Evolutionary conservation across 2,888 invertebrate genomes (phyloP).

Genomic region (Pheosia tremula): DNA sequence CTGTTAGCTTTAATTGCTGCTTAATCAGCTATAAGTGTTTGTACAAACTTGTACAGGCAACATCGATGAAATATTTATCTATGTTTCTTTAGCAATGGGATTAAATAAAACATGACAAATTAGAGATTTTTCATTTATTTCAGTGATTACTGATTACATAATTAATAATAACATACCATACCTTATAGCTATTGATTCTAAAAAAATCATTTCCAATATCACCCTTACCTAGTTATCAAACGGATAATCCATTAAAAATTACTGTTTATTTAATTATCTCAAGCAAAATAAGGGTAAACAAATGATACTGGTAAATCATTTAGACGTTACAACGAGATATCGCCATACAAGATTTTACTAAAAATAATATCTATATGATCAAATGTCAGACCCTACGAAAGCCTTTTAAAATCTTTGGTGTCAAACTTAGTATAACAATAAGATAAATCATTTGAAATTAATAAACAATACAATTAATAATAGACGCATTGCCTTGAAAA

Average conservation of each 20-base stretch:
- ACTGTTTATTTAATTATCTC: constrained; percentile 56
- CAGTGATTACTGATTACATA: constrained; percentile 84
- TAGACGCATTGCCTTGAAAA: constrained; percentile 39
- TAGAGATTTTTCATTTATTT: constrained; percentile 79
- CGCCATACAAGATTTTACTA: not conserved
- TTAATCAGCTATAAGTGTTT: no score
- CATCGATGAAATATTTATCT: not conserved
- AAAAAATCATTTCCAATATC: constrained; percentile 85
- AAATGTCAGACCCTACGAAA: constrained; percentile 10
- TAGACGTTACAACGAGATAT: constrained; percentile 20
- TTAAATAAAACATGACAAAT: constrained; percentile 46
- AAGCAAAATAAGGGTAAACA: constrained; percentile 36
- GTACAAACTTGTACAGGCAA: no score
- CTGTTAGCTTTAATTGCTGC: no score
- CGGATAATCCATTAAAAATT: constrained; percentile 80
- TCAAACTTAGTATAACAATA: constrained; percentile 41
- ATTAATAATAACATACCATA: constrained; percentile 82
- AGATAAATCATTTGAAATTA: constrained; percentile 30
- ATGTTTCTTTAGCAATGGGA: not conserved
- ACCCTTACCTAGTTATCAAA: constrained; percentile 80
- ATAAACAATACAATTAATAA: constrained; percentile 27
- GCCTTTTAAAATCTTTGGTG: constrained; percentile 49
- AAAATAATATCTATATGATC: not conserved
- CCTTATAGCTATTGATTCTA: constrained; percentile 82
- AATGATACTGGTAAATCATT: constrained; percentile 29